Evolutionary conservation across 2,888 invertebrate genomes (phyloP).

Genomic region (Erebia ligea): DNA sequence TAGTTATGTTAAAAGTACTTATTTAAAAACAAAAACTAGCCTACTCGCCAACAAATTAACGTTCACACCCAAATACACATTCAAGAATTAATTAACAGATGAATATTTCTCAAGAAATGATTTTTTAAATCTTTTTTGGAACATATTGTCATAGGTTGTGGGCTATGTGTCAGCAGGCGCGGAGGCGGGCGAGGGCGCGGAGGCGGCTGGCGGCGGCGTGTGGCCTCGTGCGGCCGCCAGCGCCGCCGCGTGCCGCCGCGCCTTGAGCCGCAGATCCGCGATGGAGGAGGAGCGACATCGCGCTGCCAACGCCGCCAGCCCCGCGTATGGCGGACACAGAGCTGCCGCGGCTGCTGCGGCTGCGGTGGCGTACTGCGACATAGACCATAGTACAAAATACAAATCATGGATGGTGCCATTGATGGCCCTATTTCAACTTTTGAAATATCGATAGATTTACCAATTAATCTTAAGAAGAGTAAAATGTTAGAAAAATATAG

Average conservation of each 20-base stretch:
- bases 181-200: conserved; percentile 50
- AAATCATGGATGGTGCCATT: neutral
- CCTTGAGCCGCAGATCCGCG: conserved; percentile 96
- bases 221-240: conserved; percentile 84
- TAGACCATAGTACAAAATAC: conserved; percentile 2
- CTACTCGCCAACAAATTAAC: conserved; percentile 1
- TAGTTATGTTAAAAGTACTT: neutral
- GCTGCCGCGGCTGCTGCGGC: conserved; percentile 85
- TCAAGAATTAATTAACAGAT: conserved; percentile 25
- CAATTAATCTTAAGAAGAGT: too few relatives aligned
- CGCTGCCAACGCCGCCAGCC: conserved; percentile 91
- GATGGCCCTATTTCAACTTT: neutral
- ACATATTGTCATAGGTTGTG: conserved; percentile 3
- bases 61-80: neutral
- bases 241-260: conserved; percentile 95
- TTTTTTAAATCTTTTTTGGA: conserved; percentile 27
- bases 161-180: conserved; percentile 67
- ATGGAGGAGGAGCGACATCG: conserved; percentile 95
- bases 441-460: too few relatives aligned
- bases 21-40: neutral
- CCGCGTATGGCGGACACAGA: conserved; percentile 86
- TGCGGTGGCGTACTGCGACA: conserved; percentile 69
- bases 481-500: too few relatives aligned
- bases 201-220: conserved; percentile 54
- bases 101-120: conserved; percentile 21